Evolutionary conservation across 2,113 vertebrate genomes (phyloP).

Genomic region (Limnothrissa miodon): DNA sequence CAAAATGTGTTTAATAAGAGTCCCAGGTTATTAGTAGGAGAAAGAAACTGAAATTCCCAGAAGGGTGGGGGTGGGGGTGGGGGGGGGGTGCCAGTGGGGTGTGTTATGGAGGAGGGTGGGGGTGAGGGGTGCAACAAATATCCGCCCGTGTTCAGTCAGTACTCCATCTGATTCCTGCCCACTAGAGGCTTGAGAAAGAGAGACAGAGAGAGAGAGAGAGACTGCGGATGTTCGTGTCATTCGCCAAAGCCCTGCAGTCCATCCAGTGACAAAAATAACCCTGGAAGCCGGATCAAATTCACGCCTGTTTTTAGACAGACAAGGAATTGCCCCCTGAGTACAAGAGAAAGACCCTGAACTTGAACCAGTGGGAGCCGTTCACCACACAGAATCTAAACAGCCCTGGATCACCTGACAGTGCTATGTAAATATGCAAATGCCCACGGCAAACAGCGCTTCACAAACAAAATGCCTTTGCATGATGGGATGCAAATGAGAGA

Average conservation of each 20-base stretch:
- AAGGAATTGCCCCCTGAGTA: slow-evolving; percentile 44
- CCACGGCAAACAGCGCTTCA: background rate
- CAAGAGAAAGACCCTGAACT: slow-evolving; percentile 43
- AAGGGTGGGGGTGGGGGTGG: background rate
- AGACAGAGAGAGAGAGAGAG: background rate
- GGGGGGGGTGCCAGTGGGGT: background rate
- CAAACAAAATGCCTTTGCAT: background rate
- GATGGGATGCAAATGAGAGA: background rate
- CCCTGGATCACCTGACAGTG: background rate
- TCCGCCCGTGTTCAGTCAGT: background rate
- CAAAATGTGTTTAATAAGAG: background rate
- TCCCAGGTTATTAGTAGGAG: background rate
- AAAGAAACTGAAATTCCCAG: background rate
- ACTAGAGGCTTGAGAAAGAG: background rate
- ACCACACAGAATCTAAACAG: background rate
- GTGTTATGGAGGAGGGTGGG: background rate
- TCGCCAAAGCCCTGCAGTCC: slow-evolving; percentile 39
- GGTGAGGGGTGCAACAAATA: background rate
- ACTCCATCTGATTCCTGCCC: background rate
- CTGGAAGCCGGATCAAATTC: slow-evolving; percentile 48
- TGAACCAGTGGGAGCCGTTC: slow-evolving; percentile 43
- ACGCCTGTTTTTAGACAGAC: slow-evolving; percentile 50
- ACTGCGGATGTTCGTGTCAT: slow-evolving; percentile 1
- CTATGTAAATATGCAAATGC: background rate
- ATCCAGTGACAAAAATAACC: slow-evolving; percentile 57